Evolutionary conservation across 2,888 invertebrate genomes (phyloP), one percentile per base, ranked within the genome.

Genomic region (Drosophila infuscata): DNA sequence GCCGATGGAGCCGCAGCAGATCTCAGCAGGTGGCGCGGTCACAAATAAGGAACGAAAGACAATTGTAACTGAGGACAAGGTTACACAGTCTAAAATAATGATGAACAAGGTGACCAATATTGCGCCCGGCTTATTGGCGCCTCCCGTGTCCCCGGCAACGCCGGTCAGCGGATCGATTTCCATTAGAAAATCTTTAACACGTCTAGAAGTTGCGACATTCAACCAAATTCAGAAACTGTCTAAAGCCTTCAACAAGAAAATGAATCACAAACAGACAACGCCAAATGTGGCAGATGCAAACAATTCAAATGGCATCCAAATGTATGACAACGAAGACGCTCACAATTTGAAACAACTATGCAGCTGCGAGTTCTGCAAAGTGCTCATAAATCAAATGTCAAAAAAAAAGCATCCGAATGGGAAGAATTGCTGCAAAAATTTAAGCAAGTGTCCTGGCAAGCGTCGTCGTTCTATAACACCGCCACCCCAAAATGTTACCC

Each of bases 181-280:
- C 1, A 60, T 79, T 32, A 77, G 25, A 25, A 43, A 76, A 32
- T 9, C 62, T 2, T 17, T 77, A 0, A 61, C 76, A 1, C 76
- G 72, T 1, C 67, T 56, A 15, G 81, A 78, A 32, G 78, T 62
- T 25, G 81, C 78, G 11, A 73, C 78, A 33, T 60, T 68, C 20
- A 64, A 52, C 38, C 72, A 81, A 57, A 65, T 79, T 46, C 73
- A 81, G 32, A 79, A 68, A 35, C 46, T 78, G 1, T 77, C 78
- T 3, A 81, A 60, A 48, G 73, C 56, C 7, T 68, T 81, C n/a
- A 71, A 78, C 41, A 81, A 76, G 56, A 78, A 78, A 54, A 33
- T 67, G 3, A 67, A 63, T 9, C 43, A 46, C 17, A 80, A 75
- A 30, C 20, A 41, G 1, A 1, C 64, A 1, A 20, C 54, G 8